Conservation (phyloP, 2,113 vertebrate genomes). For the Anguilla rostrata region DNA sequence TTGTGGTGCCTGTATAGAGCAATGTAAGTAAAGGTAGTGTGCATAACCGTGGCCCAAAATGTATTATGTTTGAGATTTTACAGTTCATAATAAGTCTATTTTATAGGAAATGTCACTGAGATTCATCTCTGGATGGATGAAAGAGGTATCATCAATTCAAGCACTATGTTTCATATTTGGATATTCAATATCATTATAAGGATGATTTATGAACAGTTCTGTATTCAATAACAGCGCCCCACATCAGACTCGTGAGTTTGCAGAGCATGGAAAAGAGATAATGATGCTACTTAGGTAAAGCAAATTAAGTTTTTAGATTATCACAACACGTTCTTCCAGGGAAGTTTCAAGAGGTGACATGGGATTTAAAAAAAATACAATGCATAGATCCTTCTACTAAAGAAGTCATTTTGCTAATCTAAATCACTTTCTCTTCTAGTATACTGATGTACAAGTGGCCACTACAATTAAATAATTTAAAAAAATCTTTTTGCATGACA, state of each 20-base stretch:
- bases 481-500: neutral
- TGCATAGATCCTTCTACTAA: neutral
- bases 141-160: neutral
- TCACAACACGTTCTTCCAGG: neutral
- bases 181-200: neutral
- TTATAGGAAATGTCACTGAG: neutral
- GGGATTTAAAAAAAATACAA: neutral
- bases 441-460: neutral
- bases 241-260: neutral
- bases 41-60: neutral
- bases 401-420: neutral
- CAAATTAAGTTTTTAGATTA: neutral
- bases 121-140: neutral
- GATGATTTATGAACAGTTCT: neutral
- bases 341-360: neutral
- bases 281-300: neutral
- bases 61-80: neutral
- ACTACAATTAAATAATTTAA: neutral
- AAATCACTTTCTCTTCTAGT: neutral
- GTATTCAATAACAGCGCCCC: neutral
- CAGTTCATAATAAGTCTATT: neutral
- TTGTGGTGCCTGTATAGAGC: too few species aligned
- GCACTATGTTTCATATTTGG: conserved; percentile 12
- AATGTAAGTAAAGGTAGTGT: neutral
- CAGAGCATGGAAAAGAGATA: neutral